phyloP scores from a whole-genome alignment of 2,113 vertebrate species.

The Indri indri region DNA sequence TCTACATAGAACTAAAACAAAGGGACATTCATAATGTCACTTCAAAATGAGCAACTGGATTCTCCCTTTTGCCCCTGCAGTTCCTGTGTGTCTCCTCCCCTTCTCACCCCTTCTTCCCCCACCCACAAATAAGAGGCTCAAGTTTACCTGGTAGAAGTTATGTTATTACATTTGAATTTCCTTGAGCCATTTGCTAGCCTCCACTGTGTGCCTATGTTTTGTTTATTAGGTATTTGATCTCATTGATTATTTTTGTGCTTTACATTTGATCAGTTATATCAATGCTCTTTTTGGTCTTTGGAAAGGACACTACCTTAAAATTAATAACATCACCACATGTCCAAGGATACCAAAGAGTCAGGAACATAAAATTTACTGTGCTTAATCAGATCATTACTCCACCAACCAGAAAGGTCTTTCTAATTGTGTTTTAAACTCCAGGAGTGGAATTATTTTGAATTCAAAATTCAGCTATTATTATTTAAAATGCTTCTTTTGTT shows the following conservation, averaged over 20 bases:
- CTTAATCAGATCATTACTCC: background rate
- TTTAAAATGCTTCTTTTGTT: constrained; percentile 6
- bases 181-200: background rate
- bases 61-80: background rate
- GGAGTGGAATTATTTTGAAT: constrained; percentile 17
- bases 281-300: constrained; percentile 22
- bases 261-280: constrained; percentile 4
- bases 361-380: background rate
- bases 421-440: constrained; percentile 7
- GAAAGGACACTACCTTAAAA: background rate
- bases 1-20: constrained; percentile 1
- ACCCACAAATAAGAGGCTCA: background rate
- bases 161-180: background rate
- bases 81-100: background rate
- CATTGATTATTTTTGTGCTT: constrained; percentile 2
- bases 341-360: background rate
- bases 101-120: background rate
- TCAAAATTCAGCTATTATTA: background rate
- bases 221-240: constrained; percentile 20
- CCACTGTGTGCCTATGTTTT: background rate
- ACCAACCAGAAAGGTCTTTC: background rate
- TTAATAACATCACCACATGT: background rate
- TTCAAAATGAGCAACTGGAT: background rate
- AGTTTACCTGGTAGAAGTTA: background rate
- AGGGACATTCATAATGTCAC: constrained; percentile 27